phyloP scores from a whole-genome alignment of 2,113 vertebrate species.

The Xenus cinereus region DNA sequence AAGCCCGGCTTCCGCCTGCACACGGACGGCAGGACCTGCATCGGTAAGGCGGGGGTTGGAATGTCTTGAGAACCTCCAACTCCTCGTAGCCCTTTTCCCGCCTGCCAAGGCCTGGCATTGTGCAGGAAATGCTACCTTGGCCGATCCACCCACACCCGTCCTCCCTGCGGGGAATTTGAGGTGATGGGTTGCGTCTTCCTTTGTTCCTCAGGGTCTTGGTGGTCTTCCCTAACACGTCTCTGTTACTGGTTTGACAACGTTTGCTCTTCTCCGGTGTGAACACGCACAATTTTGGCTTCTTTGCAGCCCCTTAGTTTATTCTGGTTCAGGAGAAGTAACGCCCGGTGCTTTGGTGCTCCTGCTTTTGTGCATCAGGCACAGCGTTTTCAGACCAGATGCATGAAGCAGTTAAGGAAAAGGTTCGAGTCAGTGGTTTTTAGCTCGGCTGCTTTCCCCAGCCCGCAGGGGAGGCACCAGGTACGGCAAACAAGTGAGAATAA shows the following conservation, averaged over 20 bases:
- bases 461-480: background rate
- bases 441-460: background rate
- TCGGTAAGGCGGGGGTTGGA: slow-evolving; percentile 72
- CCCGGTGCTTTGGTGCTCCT: background rate
- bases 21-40: slow-evolving; percentile 88
- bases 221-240: rapidly evolving
- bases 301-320: background rate
- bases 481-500: background rate
- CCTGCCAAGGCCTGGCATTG: rapidly evolving
- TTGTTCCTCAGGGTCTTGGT: background rate
- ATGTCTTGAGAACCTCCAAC: rapidly evolving
- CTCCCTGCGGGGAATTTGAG: rapidly evolving
- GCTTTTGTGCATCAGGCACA: rapidly evolving
- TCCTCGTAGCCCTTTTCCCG: no score
- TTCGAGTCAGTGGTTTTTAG: background rate
- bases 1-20: slow-evolving; percentile 85
- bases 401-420: background rate
- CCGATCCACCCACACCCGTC: rapidly evolving
- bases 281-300: rapidly evolving
- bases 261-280: background rate
- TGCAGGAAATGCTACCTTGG: rapidly evolving
- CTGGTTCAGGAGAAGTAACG: background rate
- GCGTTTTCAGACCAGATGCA: background rate
- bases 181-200: background rate
- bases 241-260: rapidly evolving